Conservation (phyloP, 2,888 invertebrate species). For the Morpho deidamia region DNA sequence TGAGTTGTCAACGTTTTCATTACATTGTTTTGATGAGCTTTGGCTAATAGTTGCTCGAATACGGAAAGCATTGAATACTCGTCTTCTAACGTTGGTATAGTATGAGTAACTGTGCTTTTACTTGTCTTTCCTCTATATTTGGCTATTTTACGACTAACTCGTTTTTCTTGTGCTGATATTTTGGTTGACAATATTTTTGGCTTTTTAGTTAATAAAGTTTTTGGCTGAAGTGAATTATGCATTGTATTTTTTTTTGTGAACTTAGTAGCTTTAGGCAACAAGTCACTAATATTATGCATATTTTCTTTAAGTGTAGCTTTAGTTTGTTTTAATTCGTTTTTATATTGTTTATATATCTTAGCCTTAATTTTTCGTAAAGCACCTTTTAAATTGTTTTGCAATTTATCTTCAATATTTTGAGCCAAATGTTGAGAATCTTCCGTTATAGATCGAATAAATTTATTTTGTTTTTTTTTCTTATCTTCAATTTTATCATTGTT, state of each 20-base stretch:
- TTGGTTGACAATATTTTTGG: not conserved
- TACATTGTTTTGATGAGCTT: slow-evolving; percentile 40
- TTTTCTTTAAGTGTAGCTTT: slow-evolving; percentile 29
- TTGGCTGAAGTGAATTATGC: not conserved
- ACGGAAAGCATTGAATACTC: slow-evolving; percentile 44
- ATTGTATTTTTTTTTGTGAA: not conserved
- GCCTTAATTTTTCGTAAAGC: slow-evolving; percentile 40
- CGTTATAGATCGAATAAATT: slow-evolving; percentile 33
- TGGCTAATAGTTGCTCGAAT: slow-evolving; percentile 44
- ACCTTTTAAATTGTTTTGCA: slow-evolving; percentile 41
- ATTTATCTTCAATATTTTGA: slow-evolving; percentile 34
- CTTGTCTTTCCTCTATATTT: not conserved
- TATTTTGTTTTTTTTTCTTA: slow-evolving; percentile 22
- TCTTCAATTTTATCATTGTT: slow-evolving; percentile 1
- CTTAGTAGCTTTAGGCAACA: slow-evolving; percentile 9
- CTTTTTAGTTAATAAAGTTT: not conserved
- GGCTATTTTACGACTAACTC: slow-evolving; percentile 7
- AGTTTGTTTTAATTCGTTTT: slow-evolving; percentile 30
- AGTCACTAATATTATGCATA: slow-evolving; percentile 8
- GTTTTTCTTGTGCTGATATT: not conserved
- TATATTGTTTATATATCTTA: slow-evolving; percentile 35
- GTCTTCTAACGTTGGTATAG: slow-evolving; percentile 31
- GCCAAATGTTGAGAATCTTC: slow-evolving; percentile 34
- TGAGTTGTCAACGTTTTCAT: slow-evolving; percentile 36
- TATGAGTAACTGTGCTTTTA: slow-evolving; percentile 4